These are phyloP conservation scores for Craseonycteris thonglongyai DNA, from an alignment of 2,113 vertebrate genomes.

Conservation along the genomic window DNA sequence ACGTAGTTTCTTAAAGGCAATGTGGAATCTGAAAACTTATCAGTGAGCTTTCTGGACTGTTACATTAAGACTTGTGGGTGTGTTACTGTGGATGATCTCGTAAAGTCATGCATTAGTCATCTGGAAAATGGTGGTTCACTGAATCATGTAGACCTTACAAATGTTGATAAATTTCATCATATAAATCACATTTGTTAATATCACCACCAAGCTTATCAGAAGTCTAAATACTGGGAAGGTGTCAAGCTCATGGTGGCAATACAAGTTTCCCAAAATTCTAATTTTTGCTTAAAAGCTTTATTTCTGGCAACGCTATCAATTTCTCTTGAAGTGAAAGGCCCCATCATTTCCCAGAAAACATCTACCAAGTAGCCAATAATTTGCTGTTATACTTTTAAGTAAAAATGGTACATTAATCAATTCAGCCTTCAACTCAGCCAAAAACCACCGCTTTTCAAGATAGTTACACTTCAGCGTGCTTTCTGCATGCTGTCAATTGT, in stretches of 20 bases:
- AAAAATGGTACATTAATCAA: neutral
- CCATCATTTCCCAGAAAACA: neutral
- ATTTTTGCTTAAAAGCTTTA: conserved; percentile 14
- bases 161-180: neutral
- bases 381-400: neutral
- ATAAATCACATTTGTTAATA: neutral
- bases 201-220: neutral
- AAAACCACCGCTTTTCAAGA: neutral
- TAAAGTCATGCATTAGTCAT: neutral
- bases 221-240: neutral
- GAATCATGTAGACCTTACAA: neutral
- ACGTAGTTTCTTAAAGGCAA: neutral
- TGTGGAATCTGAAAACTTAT: neutral
- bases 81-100: neutral
- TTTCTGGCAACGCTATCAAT: neutral
- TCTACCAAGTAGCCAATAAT: neutral
- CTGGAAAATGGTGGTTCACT: neutral
- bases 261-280: neutral
- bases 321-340: neutral
- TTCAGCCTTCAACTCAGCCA: neutral
- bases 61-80: neutral
- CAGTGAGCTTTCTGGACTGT: neutral
- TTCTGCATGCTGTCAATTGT: neutral
- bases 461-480: neutral
- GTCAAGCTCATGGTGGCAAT: neutral